phyloP scores from a whole-genome alignment of 2,113 vertebrate species.

The Marcusenius ussheri region DNA sequence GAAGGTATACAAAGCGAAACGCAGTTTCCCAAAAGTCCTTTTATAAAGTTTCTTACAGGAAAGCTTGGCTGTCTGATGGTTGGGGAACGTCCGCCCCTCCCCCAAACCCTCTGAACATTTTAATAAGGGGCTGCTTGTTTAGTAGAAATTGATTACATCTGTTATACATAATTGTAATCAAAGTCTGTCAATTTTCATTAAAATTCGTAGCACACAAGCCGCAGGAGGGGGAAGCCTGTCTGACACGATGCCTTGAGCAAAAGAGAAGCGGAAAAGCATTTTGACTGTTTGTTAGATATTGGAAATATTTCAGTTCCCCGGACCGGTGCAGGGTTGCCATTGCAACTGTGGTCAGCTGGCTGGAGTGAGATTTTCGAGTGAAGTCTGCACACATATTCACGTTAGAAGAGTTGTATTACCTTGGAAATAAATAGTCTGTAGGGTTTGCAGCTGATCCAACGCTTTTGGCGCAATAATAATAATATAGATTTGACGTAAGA shows the following conservation, averaged over 20 bases:
- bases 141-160: background rate
- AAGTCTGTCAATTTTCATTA: background rate
- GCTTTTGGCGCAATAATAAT: too few relatives aligned
- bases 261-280: background rate
- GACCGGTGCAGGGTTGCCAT: background rate
- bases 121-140: background rate
- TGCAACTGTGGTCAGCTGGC: too few relatives aligned
- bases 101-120: background rate
- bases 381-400: too few relatives aligned
- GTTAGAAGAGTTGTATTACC: too few relatives aligned
- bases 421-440: too few relatives aligned
- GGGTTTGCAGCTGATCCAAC: too few relatives aligned
- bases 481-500: too few relatives aligned
- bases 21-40: background rate
- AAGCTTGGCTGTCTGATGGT: background rate
- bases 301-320: background rate
- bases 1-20: background rate
- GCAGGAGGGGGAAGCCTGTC: background rate
- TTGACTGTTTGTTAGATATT: background rate
- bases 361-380: too few relatives aligned
- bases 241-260: background rate
- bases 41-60: background rate
- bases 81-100: background rate
- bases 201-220: background rate
- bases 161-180: background rate